A percentile compares a stretch with the other conserved stretches of the same genome.
These are phyloP conservation scores for Gambelia wislizenii DNA, from an alignment of 2,797 vertebrate species.

Conservation along the genomic window DNA sequence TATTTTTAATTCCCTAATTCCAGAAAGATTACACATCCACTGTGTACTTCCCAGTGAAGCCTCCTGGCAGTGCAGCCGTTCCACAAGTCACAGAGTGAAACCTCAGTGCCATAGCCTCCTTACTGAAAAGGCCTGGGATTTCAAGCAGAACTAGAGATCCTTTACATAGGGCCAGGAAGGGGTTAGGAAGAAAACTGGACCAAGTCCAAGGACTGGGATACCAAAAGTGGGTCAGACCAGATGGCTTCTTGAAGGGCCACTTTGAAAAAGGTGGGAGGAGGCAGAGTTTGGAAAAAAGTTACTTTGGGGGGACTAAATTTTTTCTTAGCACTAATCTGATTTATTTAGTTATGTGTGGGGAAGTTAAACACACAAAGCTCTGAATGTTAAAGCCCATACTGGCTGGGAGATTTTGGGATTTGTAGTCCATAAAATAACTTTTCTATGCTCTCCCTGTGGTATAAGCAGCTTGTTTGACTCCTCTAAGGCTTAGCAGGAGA, in stretches of 20 bases:
- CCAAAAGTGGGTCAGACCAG: neutral
- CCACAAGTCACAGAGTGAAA: no score
- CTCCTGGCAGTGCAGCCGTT: neutral
- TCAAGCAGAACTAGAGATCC: neutral
- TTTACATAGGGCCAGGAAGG: neutral
- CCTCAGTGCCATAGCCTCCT: neutral
- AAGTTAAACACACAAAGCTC: no score
- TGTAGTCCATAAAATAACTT: neutral
- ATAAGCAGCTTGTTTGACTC: accelerated
- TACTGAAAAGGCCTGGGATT: neutral
- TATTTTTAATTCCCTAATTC: neutral
- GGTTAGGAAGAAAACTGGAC: neutral
- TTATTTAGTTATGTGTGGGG: no score
- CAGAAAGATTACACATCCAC: neutral
- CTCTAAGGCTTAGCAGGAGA: accelerated
- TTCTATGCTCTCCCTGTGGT: neutral
- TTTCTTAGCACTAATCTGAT: no score
- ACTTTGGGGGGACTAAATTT: neutral
- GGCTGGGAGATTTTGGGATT: neutral
- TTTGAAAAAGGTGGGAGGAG: neutral
- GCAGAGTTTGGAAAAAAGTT: neutral
- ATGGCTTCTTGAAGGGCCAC: neutral
- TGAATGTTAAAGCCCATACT: no score
- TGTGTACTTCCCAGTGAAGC: neutral
- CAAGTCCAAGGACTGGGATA: neutral